These are phyloP conservation scores for Osmerus eperlanus DNA, from an alignment of 2,113 vertebrate species.

Conservation along the genomic window DNA sequence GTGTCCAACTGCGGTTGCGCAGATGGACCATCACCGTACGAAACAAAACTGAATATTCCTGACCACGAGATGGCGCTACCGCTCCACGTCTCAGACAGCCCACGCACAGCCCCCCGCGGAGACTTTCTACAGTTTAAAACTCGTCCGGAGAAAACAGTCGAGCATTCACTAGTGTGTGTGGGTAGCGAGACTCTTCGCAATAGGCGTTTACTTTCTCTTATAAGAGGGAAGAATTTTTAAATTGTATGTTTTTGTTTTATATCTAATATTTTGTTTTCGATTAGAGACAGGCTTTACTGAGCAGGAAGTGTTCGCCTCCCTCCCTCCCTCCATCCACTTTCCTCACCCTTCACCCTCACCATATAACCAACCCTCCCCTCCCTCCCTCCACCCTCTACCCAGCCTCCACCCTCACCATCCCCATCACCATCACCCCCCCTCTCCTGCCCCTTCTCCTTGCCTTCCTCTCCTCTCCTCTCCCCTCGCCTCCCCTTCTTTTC, in stretches of 20 bases:
- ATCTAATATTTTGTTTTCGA: too few relatives aligned
- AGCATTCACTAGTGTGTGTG: background rate
- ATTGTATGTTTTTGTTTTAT: too few relatives aligned
- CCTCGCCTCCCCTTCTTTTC: slow-evolving; percentile 16
- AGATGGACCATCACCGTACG: background rate
- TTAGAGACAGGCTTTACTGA: background rate
- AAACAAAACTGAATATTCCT: background rate
- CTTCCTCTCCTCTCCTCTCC: slow-evolving; percentile 39
- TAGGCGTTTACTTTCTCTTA: too few relatives aligned
- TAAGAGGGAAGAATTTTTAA: too few relatives aligned
- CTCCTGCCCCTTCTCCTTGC: slow-evolving; percentile 29
- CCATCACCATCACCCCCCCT: slow-evolving; percentile 22
- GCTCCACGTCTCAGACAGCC: background rate
- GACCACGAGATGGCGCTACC: background rate
- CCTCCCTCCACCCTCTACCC: too few relatives aligned
- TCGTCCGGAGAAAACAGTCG: slow-evolving; percentile 7
- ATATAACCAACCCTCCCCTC: too few relatives aligned
- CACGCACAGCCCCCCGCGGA: background rate
- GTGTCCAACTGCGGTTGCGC: background rate
- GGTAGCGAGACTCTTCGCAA: too few relatives aligned
- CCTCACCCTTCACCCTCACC: slow-evolving; percentile 20
- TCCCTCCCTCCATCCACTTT: slow-evolving; percentile 32
- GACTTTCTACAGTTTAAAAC: too few relatives aligned
- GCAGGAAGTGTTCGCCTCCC: slow-evolving; percentile 23
- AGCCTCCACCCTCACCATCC: too few relatives aligned